phyloP scores from a whole-genome alignment of 2,888 invertebrate species.

The Fissipunctia ypsillon region DNA sequence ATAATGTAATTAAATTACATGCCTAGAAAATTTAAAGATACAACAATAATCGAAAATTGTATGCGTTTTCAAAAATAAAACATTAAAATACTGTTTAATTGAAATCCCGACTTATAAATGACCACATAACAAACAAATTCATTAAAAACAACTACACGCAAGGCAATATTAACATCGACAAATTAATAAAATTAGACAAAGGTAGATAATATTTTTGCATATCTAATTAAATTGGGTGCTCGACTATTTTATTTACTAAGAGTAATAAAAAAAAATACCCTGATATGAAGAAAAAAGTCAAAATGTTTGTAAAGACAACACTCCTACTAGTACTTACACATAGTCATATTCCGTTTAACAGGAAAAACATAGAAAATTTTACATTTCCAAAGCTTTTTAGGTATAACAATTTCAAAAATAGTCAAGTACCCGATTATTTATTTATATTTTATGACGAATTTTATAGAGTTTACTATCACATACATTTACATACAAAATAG shows the following conservation, averaged over 20 bases:
- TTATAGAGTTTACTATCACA: constrained; percentile 65
- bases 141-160: background rate
- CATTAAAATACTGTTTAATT: constrained; percentile 27
- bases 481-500: constrained; percentile 68
- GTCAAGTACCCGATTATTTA: constrained; percentile 59
- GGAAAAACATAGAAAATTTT: constrained; percentile 35
- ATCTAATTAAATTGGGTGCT: constrained; percentile 55
- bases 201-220: constrained; percentile 6
- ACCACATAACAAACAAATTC: constrained; percentile 10
- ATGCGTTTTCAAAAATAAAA: constrained; percentile 25
- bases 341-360: constrained; percentile 39
- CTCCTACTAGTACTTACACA: constrained; percentile 21
- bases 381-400: constrained; percentile 19
- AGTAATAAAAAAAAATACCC: constrained; percentile 27
- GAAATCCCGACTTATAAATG: constrained; percentile 14
- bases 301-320: constrained; percentile 26
- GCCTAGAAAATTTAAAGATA: constrained; percentile 29
- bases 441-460: constrained; percentile 51
- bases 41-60: constrained; percentile 23
- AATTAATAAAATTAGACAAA: constrained; percentile 19
- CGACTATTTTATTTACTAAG: constrained; percentile 52
- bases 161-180: no score
- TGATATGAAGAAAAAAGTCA: constrained; percentile 29
- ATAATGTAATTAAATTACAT: constrained; percentile 50
- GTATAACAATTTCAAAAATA: constrained; percentile 59